Conservation (phyloP, 2,888 invertebrate species). For the Tetanocera ferruginea region DNA sequence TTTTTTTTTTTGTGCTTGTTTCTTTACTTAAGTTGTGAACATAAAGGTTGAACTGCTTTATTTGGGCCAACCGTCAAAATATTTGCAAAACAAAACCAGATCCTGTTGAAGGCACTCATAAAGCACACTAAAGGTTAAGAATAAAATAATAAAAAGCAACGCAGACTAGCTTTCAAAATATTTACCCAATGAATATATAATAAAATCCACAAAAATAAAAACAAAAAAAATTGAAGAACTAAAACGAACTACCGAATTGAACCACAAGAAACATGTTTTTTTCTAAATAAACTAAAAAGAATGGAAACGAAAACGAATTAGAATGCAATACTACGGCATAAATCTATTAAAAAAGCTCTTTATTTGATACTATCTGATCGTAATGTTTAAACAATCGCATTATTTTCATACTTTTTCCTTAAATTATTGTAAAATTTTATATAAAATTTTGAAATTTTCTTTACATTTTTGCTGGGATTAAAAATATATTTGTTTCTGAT, state of each 20-base stretch:
- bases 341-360: too few species aligned
- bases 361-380: too few species aligned
- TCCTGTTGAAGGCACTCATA: neutral
- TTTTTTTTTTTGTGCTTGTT: neutral
- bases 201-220: neutral
- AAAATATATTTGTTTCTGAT: too few species aligned
- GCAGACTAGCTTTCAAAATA: neutral
- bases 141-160: neutral
- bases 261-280: too few species aligned
- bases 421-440: too few species aligned
- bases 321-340: too few species aligned
- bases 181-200: neutral
- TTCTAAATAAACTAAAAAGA: too few species aligned
- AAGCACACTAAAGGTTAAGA: neutral
- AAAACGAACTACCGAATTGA: neutral
- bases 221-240: neutral
- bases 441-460: too few species aligned
- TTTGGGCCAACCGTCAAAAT: slow-evolving; percentile 29
- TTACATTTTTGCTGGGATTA: too few species aligned
- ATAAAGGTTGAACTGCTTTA: neutral
- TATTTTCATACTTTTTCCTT: too few species aligned
- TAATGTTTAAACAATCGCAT: too few species aligned
- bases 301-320: too few species aligned
- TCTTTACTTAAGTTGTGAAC: neutral
- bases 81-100: slow-evolving; percentile 31